Base-by-base conservation (phyloP, 2,888 invertebrate genomes). In the Tetanocera ferruginea region DNA sequence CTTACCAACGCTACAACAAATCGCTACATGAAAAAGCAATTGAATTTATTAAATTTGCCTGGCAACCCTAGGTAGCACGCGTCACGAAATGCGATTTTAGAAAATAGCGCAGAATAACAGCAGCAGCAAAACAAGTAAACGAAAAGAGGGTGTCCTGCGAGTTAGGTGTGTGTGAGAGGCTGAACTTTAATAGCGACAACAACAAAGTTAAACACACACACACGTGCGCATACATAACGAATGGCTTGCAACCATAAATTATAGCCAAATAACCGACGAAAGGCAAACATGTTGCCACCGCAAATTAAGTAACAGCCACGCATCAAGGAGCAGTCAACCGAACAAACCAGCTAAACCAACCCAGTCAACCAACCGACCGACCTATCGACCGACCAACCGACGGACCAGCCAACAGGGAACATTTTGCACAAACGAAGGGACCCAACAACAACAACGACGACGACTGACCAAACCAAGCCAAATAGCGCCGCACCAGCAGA, bases 231-330 rank as follows among this genome's bases (percentile, higher is more conserved):
- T n/a, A 23, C 19, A 67, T 43, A 43, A 14, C 43, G 9, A 62
- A 62, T 17, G 28, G 43, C n/a, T n/a, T 19, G 34, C 52, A 28
- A 31, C 55, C 55, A 55, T 71, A 71, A 71, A 71, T 71, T 71
- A 71, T 34, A 37, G 52, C 52, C 17, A 55, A 73, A 28, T 28
- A 49, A 73, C 62, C 60, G 28, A 28, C 25, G 73, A 52, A 49
- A 62, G 73, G 62, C 62, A 62, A 73, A 73, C 62, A 73, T 62
- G 43, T 25, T 49, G 52, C 49, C 25, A 72, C 60, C 72, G 72
- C 72, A 73, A 73, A 73, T 73, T 73, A 73, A 73, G 49, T 73
- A 62, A 73, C 34, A 72, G 72, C 62, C 71, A 34, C 71, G 70
- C 51, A 70, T 52, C 14, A 67, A 23, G 34, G 67, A 67, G 19